Evolutionary conservation across 2,113 vertebrate species (phyloP).

Genomic region (Tachysurus fulvidraco): DNA sequence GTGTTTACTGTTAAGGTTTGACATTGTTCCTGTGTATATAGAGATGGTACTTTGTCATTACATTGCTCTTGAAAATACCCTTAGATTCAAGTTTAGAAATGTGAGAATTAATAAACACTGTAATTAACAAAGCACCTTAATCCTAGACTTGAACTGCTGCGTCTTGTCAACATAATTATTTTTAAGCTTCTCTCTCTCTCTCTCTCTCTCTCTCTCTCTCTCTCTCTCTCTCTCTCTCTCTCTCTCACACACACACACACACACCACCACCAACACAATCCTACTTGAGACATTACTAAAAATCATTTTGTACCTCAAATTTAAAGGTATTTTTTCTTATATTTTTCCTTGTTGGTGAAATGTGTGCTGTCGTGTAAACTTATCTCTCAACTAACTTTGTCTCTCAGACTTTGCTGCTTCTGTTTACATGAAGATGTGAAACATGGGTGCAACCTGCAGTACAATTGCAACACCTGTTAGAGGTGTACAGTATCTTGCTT

Average conservation of each 20-base stretch:
- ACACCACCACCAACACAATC: background rate
- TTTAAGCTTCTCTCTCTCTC: background rate
- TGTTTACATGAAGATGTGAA: background rate
- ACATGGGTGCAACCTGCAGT: background rate
- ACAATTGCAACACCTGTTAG: background rate
- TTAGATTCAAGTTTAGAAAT: conserved; percentile 7
- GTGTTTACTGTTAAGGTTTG: background rate
- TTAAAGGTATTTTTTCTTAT: background rate
- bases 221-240: background rate
- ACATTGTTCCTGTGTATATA: background rate
- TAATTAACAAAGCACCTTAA: background rate
- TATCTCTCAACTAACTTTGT: background rate
- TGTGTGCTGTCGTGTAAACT: background rate
- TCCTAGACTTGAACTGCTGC: background rate
- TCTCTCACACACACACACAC: background rate
- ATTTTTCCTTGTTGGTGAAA: background rate
- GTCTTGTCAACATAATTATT: conserved; percentile 8
- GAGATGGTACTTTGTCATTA: background rate
- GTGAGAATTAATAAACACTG: conserved; percentile 14
- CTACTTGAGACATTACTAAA: background rate
- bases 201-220: no score
- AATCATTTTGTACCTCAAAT: background rate
- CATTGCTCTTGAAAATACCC: background rate
- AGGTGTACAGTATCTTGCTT: background rate
- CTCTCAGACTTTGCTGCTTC: background rate